Base-by-base conservation (phyloP, 2,113 vertebrate species). In the Hyaena hyaena region DNA sequence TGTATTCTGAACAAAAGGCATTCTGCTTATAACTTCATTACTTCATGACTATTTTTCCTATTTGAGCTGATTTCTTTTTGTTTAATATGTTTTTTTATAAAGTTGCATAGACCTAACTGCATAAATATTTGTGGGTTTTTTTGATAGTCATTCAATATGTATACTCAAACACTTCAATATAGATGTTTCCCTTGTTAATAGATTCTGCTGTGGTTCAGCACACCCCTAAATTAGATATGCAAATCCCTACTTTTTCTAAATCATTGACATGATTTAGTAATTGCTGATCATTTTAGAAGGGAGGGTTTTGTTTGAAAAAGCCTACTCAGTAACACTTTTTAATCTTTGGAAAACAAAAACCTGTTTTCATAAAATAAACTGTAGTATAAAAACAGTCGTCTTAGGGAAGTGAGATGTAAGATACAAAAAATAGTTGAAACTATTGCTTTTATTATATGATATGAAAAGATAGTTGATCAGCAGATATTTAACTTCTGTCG, bases 311-410 rank as follows among this genome's bases (percentile, higher is more conserved):
- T 84, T 93, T 84, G 15, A 73, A 48, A 95, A 85, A 79, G 16
- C 15, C 23, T 71, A 76, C 14, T 82, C 31, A 93, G 33, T 93
- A 92, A 92, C 92, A 81, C 63, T 61, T 66, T n/a, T 55, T 88
- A 90, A 39, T 71, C n/a, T 86, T 87, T 76, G 43, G 84, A 77
- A 95, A 95, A 66, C 50, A 82, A 94, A 88, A 61, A 7, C 12
- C 17, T 88, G 19, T 90, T 93, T 95, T 81, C 71, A 68, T 31
- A n/a, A 96, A 87, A 63, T 82, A 89, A 96, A 82, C n/a, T 50
- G 10, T 24, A 45, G 5, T 90, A 24, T 85, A 74, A 95, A 85
- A 31, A 65, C 24, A 69, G 31, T 87, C 53, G 53, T 88, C 33
- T 76, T 69, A n/a, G 21, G 10, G 4, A 23, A 23, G 4, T 92